phyloP scores from a whole-genome alignment of 2,113 vertebrate genomes.

The Hydrolagus affinis region DNA sequence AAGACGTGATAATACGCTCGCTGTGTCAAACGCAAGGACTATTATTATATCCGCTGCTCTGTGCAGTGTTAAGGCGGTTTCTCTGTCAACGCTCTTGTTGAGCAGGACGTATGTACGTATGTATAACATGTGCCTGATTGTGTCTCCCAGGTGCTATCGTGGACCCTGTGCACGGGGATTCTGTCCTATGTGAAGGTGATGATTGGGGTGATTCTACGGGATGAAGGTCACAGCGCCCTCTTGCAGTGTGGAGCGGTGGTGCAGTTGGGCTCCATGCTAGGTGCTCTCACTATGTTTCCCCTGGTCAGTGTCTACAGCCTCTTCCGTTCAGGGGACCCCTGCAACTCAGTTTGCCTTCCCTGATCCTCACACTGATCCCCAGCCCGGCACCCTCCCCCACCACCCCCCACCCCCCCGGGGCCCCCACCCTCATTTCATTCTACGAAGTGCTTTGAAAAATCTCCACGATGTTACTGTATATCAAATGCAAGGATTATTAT shows the following conservation, averaged over 20 bases:
- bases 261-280: constrained; percentile 70
- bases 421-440: no score
- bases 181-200: constrained; percentile 73
- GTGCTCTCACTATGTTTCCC: constrained; percentile 64
- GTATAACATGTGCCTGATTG: not conserved
- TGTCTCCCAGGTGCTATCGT: constrained; percentile 54
- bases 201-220: constrained; percentile 60
- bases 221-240: constrained; percentile 67
- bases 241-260: constrained; percentile 71
- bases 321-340: constrained; percentile 62
- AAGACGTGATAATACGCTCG: no score
- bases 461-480: no score
- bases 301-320: constrained; percentile 56
- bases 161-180: constrained; percentile 58
- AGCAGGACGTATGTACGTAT: no score
- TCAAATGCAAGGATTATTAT: no score
- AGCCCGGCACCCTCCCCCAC: not conserved
- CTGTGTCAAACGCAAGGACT: no score
- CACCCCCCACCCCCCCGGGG: not conserved
- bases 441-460: no score
- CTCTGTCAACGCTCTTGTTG: no score
- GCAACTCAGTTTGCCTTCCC: constrained; percentile 50
- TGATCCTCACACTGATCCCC: not conserved
- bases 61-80: no score
- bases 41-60: no score